Conservation (phyloP, 2,113 vertebrate genomes). For the Octodon degus region DNA sequence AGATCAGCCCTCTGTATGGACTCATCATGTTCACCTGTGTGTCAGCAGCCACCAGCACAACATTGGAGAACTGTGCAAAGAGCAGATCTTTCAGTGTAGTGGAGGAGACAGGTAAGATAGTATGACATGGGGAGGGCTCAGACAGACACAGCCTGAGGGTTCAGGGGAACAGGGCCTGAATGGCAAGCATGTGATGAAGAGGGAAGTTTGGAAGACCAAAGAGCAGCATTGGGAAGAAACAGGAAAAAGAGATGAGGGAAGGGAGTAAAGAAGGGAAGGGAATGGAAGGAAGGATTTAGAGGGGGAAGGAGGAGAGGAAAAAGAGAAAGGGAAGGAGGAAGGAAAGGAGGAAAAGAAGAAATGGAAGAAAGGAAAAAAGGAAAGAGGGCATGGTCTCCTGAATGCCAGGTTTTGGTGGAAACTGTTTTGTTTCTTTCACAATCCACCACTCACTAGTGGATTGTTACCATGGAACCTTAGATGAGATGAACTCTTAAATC, state of each 20-base stretch:
- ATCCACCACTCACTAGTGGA: neutral
- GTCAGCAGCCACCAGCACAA: neutral
- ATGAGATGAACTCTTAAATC: neutral
- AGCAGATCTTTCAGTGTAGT: neutral
- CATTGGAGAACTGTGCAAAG: neutral
- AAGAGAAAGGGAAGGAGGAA: no score
- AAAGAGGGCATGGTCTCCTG: no score
- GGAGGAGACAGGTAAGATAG: neutral
- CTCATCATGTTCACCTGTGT: neutral
- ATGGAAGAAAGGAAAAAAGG: no score
- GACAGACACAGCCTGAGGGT: no score
- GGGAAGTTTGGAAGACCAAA: no score
- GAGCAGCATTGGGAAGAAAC: no score
- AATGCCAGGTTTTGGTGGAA: neutral
- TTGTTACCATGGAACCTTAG: no score
- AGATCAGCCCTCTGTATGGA: rapidly evolving
- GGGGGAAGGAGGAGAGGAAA: no score
- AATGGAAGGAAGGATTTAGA: neutral
- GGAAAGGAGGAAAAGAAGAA: no score
- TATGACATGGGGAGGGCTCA: rapidly evolving
- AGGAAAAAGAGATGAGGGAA: no score
- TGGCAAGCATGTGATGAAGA: no score
- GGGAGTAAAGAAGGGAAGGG: no score
- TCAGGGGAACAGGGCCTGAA: neutral
- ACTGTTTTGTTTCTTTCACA: neutral